Base-by-base conservation (phyloP, 2,888 invertebrate genomes). In the Heliconius sara region DNA sequence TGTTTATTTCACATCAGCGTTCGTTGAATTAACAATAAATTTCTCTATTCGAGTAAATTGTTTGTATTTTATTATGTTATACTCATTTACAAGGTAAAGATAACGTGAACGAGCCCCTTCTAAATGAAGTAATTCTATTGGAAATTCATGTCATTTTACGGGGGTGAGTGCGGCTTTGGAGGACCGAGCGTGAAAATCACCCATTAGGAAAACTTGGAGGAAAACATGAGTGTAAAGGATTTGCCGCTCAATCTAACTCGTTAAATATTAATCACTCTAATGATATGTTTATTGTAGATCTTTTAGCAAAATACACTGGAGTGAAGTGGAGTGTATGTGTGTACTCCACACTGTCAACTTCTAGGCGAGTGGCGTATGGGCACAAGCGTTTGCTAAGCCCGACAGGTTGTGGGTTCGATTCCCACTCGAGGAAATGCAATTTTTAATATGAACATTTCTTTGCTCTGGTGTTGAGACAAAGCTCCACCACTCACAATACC, bases 181-280 rank as follows among this genome's bases (percentile, higher is more conserved):
- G 89, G 88, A 90, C 87, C 86, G 88, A 88, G 88, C 85, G 88
- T 87, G 89, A 88, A 90, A 92, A 86, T 89, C 89, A 90, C 86
- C 90, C 92, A 90, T 90, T 89, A 89, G 90, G 91, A 90, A 91
- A 90, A 89, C 87, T 89, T 88, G 83, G 86, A 88, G 90, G 88
- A 88, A 89, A 90, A 90, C 86, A 86, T 77, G 85, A 85, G 85
- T 85, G 86, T 85, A 88, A 89, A 88, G 89, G 89, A 89, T 89
- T 89, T 88, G 86, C 87, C 89, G 88, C 88, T 87, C 86, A 88
- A 89, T 82, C 87, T 88, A 86, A 85, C 84, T 87, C 77, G 80
- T 82, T 83, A 82, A 83, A 83, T 84, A 83, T 63, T 76, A 80
- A 73, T 19, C 66, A 57, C 60, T 77, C 22, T 70, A 72, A 16